Evolutionary conservation across 2,888 invertebrate genomes (phyloP).

Genomic region (Noctua fimbriata): DNA sequence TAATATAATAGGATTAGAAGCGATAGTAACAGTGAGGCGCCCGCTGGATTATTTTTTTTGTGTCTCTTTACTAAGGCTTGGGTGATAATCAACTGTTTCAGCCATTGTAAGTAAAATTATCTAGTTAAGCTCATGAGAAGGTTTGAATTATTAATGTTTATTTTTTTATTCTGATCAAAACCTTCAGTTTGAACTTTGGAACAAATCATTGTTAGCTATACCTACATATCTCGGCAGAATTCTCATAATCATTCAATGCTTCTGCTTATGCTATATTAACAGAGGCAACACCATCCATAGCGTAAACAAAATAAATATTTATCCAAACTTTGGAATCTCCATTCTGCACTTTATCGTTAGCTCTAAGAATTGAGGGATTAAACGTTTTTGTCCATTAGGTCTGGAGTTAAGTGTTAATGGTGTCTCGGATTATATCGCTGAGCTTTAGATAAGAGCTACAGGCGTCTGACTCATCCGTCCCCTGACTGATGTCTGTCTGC

Average conservation of each 20-base stretch:
- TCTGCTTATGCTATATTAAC: background rate
- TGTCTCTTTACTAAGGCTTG: conserved; percentile 65
- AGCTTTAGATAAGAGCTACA: conserved; percentile 78
- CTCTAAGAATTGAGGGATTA: conserved; percentile 85
- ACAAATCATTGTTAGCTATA: background rate
- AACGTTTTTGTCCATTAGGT: conserved; percentile 89
- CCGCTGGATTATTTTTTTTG: conserved; percentile 74
- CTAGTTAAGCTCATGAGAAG: conserved; percentile 34
- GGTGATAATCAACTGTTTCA: conserved; percentile 69
- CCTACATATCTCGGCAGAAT: background rate
- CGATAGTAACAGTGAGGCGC: conserved; percentile 65
- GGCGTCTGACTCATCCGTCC: conserved; percentile 81
- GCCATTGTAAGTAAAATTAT: conserved; percentile 50
- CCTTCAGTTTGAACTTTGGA: no score
- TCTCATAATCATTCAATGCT: background rate
- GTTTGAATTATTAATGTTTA: conserved; percentile 12
- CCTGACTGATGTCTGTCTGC: conserved; percentile 83
- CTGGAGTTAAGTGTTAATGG: conserved; percentile 87
- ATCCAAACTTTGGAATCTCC: conserved; percentile 68
- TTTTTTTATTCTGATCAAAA: background rate
- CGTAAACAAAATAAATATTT: conserved; percentile 60
- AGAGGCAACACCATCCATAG: background rate
- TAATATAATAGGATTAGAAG: conserved; percentile 71
- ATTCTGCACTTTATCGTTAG: conserved; percentile 80
- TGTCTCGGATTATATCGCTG: conserved; percentile 85